Percentiles rank a stretch among this genome's conserved stretches.
These are phyloP conservation scores for Chloroceryle inda DNA, from an alignment of 2,797 vertebrate species.

Conservation along the genomic window DNA sequence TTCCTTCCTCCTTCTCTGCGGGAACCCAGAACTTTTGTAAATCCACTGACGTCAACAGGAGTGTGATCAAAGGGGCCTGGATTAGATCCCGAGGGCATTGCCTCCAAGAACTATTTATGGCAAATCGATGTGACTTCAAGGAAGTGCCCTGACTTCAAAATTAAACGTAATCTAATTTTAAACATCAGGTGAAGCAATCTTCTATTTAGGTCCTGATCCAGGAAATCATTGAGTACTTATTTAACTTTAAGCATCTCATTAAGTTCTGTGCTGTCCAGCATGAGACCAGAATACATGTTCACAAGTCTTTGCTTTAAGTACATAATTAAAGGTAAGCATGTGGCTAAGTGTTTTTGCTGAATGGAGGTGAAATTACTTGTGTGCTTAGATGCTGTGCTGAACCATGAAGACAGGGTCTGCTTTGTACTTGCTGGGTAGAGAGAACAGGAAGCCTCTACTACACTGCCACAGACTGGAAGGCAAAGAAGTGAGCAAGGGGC, in stretches of 20 bases:
- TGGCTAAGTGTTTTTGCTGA: constrained; percentile 35
- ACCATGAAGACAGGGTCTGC: background rate
- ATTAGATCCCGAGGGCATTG: background rate
- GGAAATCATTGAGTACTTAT: constrained; percentile 22
- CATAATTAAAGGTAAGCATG: constrained; percentile 59
- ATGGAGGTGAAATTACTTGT: background rate
- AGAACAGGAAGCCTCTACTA: background rate
- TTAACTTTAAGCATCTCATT: constrained; percentile 18
- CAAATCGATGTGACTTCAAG: background rate
- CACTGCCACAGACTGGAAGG: accelerated
- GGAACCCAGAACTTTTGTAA: background rate
- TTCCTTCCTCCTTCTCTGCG: background rate
- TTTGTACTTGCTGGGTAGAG: background rate
- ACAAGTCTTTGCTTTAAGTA: constrained; percentile 29
- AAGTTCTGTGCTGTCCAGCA: constrained; percentile 14
- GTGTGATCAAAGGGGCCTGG: background rate
- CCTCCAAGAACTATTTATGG: constrained; percentile 8
- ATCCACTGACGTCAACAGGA: background rate
- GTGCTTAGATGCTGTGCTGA: background rate
- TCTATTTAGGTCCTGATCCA: constrained; percentile 51
- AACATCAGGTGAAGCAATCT: constrained; percentile 31
- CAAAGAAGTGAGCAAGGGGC: accelerated
- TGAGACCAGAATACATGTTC: background rate
- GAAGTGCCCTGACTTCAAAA: constrained; percentile 12
- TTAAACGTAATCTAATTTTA: constrained; percentile 9